Evolutionary conservation across 1,140 invertebrate species (phyloP).

Genomic region (Spodoptera litura): DNA sequence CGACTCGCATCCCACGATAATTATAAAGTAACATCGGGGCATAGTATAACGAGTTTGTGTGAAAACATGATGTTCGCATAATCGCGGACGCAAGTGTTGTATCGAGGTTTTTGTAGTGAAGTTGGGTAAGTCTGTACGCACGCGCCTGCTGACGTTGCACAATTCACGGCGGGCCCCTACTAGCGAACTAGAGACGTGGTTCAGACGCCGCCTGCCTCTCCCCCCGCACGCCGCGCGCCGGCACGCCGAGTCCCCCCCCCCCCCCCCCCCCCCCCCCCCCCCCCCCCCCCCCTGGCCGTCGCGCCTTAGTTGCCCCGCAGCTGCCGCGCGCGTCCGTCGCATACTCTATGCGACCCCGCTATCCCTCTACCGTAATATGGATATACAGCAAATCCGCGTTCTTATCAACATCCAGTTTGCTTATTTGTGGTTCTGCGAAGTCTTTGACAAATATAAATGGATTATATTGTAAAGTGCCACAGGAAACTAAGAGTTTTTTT

Average conservation of each 20-base stretch:
- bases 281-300: constrained; percentile 48
- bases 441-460: constrained; percentile 83
- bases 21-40: constrained; percentile 41
- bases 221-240: constrained; percentile 40
- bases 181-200: constrained; percentile 65
- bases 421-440: constrained; percentile 83
- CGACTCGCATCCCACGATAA: constrained; percentile 42
- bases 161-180: constrained; percentile 69
- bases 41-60: constrained; percentile 41
- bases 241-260: constrained; percentile 46
- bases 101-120: constrained; percentile 53
- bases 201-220: constrained; percentile 71
- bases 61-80: constrained; percentile 43
- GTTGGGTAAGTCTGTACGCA: constrained; percentile 57
- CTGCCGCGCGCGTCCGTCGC: constrained; percentile 81
- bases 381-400: constrained; percentile 82
- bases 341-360: constrained; percentile 77
- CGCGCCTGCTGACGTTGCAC: constrained; percentile 79
- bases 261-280: constrained; percentile 49
- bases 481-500: constrained; percentile 65
- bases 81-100: constrained; percentile 44
- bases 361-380: constrained; percentile 78
- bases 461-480: constrained; percentile 83
- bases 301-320: constrained; percentile 78
- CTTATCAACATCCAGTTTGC: constrained; percentile 80